Conservation (phyloP, 2,888 invertebrate species). For the Cybosia mesomella region DNA sequence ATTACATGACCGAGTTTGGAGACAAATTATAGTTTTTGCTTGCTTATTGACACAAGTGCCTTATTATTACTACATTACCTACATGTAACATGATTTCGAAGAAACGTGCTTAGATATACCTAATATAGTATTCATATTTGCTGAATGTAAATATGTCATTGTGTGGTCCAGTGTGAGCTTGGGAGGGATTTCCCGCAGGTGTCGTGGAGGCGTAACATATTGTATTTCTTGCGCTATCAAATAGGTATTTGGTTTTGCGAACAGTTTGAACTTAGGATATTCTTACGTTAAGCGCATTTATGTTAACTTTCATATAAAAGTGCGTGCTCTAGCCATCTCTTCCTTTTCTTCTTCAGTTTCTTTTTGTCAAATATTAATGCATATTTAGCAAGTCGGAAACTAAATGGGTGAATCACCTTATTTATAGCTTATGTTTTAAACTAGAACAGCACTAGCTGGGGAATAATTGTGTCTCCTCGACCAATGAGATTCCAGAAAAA, state of each 20-base stretch:
- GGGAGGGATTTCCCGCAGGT: slow-evolving; percentile 5
- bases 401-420: background rate
- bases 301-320: background rate
- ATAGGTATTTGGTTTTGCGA: slow-evolving; percentile 1
- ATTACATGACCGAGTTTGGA: slow-evolving; percentile 4
- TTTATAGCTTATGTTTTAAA: background rate
- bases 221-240: slow-evolving; percentile 8
- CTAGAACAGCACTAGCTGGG: too few species aligned
- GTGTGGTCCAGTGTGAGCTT: slow-evolving; percentile 8
- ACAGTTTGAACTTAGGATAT: background rate
- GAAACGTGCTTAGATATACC: slow-evolving; percentile 9
- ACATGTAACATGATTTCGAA: slow-evolving; percentile 3
- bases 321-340: background rate
- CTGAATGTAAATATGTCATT: background rate
- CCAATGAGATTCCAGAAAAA: too few species aligned
- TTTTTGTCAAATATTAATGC: background rate
- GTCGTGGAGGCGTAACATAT: background rate
- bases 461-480: too few species aligned
- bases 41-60: slow-evolving; percentile 3
- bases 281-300: background rate
- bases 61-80: background rate
- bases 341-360: background rate
- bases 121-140: background rate
- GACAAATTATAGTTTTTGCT: background rate
- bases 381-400: background rate